Conservation (phyloP, 2,888 invertebrate species). For the Atrina japonica region DNA sequence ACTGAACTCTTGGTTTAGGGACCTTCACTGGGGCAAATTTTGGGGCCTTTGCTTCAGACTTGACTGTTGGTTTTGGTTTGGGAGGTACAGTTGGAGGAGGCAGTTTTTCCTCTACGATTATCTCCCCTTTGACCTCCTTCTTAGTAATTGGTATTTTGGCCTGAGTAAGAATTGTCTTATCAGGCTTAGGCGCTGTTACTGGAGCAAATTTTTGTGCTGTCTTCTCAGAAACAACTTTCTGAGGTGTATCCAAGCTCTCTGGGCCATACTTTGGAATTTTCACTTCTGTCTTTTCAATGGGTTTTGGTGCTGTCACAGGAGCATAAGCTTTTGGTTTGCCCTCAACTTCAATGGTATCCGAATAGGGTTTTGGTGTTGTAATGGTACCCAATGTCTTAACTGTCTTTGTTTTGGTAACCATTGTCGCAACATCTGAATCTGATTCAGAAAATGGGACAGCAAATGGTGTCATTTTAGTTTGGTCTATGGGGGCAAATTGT, state of each 20-base stretch:
- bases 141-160: not conserved
- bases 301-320: conserved; percentile 1
- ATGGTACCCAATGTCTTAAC: not conserved
- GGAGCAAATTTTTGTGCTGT: not conserved
- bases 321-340: not conserved
- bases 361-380: not conserved
- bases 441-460: not conserved
- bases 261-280: too few relatives aligned
- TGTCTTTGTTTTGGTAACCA: not conserved
- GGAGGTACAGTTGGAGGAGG: conserved; percentile 49
- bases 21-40: conserved; percentile 9
- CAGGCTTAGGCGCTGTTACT: not conserved
- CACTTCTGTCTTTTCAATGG: too few relatives aligned
- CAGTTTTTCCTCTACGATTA: conserved; percentile 44
- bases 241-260: too few relatives aligned
- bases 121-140: conserved; percentile 41
- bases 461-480: not conserved
- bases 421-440: not conserved
- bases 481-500: not conserved
- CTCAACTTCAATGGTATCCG: not conserved
- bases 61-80: conserved; percentile 40
- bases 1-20: conserved; percentile 6
- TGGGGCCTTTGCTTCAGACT: not conserved
- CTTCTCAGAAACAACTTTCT: too few relatives aligned
- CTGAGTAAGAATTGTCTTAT: not conserved